Evolutionary conservation across 2,797 vertebrate species (phyloP).

Genomic region (Melanotaenia nigrans): DNA sequence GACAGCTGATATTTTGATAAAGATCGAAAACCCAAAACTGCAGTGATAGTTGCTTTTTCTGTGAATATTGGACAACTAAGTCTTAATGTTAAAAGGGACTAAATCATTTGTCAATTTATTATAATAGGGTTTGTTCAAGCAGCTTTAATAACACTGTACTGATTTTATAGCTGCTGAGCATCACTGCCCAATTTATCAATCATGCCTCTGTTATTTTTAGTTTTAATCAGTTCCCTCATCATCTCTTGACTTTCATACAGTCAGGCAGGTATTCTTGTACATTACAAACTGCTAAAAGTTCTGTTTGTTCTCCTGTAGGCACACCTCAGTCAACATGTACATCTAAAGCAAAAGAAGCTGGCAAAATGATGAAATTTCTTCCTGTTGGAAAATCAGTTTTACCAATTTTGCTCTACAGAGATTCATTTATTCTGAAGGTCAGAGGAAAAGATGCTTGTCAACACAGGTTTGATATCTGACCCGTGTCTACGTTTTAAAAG

Average conservation of each 20-base stretch:
- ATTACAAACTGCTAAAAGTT: not conserved
- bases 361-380: slow-evolving; percentile 32
- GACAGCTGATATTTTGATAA: not conserved
- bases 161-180: not conserved
- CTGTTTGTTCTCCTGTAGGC: slow-evolving; percentile 8
- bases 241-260: not conserved
- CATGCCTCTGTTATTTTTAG: not conserved
- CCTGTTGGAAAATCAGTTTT: slow-evolving; percentile 31
- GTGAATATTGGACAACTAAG: not conserved
- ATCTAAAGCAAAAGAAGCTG: slow-evolving; percentile 25
- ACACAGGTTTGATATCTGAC: not conserved
- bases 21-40: not conserved
- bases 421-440: slow-evolving; percentile 55
- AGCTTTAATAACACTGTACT: not conserved
- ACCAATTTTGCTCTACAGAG: slow-evolving; percentile 16
- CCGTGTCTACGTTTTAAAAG: slow-evolving; percentile 35
- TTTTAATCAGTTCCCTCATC: slow-evolving; percentile 12
- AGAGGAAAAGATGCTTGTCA: slow-evolving; percentile 49
- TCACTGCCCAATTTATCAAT: not conserved
- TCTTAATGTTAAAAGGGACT: not conserved
- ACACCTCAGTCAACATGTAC: slow-evolving; percentile 14
- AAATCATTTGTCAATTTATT: not conserved
- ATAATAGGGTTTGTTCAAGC: not conserved
- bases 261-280: slow-evolving; percentile 14
- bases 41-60: not conserved